Percentiles rank a stretch among this genome's conserved stretches.
Conservation (phyloP, 2,797 vertebrate species). For the Sternarchorhynchus goeldii region DNA sequence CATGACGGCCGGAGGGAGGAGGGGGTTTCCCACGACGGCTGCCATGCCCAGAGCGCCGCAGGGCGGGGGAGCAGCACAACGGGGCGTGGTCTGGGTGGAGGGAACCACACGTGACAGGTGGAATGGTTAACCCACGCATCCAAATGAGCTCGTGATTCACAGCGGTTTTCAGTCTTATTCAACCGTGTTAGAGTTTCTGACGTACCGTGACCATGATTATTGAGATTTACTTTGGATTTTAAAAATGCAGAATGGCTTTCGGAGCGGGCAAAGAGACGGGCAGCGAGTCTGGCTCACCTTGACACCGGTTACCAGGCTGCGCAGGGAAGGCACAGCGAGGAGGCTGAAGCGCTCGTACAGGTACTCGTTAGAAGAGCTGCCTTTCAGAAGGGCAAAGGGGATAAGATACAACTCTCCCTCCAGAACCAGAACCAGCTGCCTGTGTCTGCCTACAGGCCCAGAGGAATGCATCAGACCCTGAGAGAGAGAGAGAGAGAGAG, state of each 20-base stretch:
- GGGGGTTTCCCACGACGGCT: constrained; percentile 88
- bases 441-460: constrained; percentile 87
- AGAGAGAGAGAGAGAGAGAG: background rate
- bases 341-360: constrained; percentile 92
- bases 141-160: too few relatives aligned
- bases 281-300: constrained; percentile 76
- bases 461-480: constrained; percentile 95
- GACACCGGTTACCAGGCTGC: constrained; percentile 74
- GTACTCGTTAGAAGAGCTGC: constrained; percentile 95
- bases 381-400: constrained; percentile 94
- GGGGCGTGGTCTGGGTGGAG: constrained; percentile 74
- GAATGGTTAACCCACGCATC: too few relatives aligned
- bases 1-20: constrained; percentile 89
- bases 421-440: constrained; percentile 89
- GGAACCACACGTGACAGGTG: background rate
- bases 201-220: too few relatives aligned
- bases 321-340: constrained; percentile 86
- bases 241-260: too few relatives aligned
- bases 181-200: too few relatives aligned
- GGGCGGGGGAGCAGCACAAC: constrained; percentile 72
- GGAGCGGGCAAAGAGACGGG: too few relatives aligned
- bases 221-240: too few relatives aligned
- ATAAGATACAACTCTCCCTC: constrained; percentile 94
- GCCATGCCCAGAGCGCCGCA: constrained; percentile 81
- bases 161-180: too few relatives aligned